Evolutionary conservation across 2,113 vertebrate genomes (phyloP), one percentile per base, ranked within the genome.

Genomic region (Mormyrus lacerda): DNA sequence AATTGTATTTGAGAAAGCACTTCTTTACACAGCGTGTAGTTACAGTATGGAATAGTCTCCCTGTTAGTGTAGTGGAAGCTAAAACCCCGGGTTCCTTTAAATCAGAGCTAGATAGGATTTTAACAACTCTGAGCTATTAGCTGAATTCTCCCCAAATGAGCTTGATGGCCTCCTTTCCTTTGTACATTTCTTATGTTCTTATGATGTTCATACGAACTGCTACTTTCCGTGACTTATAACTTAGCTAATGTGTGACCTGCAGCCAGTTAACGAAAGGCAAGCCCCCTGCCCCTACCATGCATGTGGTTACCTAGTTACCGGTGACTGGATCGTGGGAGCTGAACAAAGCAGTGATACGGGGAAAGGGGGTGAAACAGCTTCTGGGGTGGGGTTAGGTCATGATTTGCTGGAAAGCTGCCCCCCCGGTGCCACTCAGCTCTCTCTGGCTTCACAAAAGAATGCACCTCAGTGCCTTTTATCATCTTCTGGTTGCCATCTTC

Each of bases 271-370:
- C 8, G 35, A 11, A 69, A 51, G 27, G 42, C 17, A 86, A 85
- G 53, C 90, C 48, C 88, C 3, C 15, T 3, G 1, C 15, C 3
- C 4, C 53, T 5, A 6, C 89, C 21, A 50, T 65, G 9, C 83
- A 85, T 87, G 65, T 44, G 42, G 94, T 96, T 96, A 95, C 95
- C 95, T 94, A 93, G 94, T 95, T 95, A 96, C 95, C 90, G 89
- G 90, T 91, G 91, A 93, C 91, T 91, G 90, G 88, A 91, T 86
- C 88, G 0, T n/a, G 55, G 21, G 55, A 89, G 90, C 91, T 89
- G 53, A 87, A 83, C 44, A 48, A 35, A n/a, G 35, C 55, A 58
- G 76, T 85, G 91, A 88, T 73, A 76, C 8, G 53, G 27, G 39
- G 50, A 44, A 10, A 1, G 35, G 17, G 79, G 17, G 51, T 21